Evolutionary conservation across 2,797 vertebrate species (phyloP).

Genomic region (Channallabes apus): DNA sequence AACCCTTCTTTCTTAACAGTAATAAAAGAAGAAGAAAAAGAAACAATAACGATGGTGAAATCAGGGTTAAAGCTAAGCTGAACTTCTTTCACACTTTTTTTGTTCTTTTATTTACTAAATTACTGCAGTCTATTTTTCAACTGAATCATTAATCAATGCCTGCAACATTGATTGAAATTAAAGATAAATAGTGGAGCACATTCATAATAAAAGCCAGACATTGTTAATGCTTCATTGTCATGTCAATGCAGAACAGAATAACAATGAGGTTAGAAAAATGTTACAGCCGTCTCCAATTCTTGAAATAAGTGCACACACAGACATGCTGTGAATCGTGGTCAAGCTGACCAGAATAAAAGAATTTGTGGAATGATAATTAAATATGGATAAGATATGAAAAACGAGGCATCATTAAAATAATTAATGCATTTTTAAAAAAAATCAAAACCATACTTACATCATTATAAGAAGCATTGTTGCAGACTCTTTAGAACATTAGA

Average conservation of each 20-base stretch:
- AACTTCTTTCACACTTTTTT: neutral
- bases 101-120: neutral
- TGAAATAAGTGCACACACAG: neutral
- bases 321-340: constrained; percentile 2
- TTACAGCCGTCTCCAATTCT: neutral
- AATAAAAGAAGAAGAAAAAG: neutral
- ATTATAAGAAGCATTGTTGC: neutral
- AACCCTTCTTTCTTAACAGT: neutral
- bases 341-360: constrained; percentile 15
- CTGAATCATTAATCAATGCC: neutral
- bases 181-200: neutral
- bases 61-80: neutral
- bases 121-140: neutral
- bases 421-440: neutral
- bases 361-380: neutral
- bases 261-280: neutral
- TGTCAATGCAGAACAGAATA: neutral
- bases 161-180: neutral
- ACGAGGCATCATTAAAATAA: neutral
- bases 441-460: neutral
- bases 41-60: too few relatives aligned
- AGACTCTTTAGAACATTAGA: neutral
- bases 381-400: neutral
- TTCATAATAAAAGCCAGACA: neutral
- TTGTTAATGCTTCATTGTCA: neutral